Conservation (phyloP, 2,797 vertebrate species). For the Pangasius krempfi region DNA sequence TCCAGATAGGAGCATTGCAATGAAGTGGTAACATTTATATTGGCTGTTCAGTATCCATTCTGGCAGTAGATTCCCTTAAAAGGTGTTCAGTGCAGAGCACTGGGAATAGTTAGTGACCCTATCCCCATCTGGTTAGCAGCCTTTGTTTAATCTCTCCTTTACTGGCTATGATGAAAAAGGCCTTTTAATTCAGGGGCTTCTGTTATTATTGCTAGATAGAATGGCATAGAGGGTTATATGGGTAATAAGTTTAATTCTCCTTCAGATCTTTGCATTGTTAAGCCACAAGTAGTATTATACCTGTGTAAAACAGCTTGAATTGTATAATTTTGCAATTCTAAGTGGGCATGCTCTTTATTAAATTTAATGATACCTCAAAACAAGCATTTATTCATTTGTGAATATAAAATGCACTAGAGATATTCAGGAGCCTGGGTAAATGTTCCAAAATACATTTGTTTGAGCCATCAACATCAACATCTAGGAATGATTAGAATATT, state of each 20-base stretch:
- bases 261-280: background rate
- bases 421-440: background rate
- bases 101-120: conserved; percentile 29
- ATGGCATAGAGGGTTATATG: background rate
- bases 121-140: conserved; percentile 28
- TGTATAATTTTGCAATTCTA: background rate
- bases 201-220: conserved; percentile 14
- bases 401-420: background rate
- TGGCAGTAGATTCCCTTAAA: conserved; percentile 31
- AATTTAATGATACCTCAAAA: background rate
- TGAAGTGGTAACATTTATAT: conserved; percentile 39
- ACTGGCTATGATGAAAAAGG: conserved; percentile 22
- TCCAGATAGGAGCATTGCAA: conserved; percentile 34
- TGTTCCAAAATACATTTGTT: background rate
- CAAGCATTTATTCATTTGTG: conserved; percentile 6
- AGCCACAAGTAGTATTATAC: background rate
- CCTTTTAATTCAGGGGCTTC: background rate
- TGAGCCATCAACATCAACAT: background rate
- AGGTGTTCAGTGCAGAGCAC: conserved; percentile 34
- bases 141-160: conserved; percentile 40
- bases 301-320: background rate
- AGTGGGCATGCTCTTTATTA: background rate
- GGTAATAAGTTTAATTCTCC: background rate
- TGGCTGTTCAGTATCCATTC: conserved; percentile 34
- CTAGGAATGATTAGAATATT: background rate